phyloP scores from a whole-genome alignment of 2,797 vertebrate species.

The Artibeus jamaicensis region DNA sequence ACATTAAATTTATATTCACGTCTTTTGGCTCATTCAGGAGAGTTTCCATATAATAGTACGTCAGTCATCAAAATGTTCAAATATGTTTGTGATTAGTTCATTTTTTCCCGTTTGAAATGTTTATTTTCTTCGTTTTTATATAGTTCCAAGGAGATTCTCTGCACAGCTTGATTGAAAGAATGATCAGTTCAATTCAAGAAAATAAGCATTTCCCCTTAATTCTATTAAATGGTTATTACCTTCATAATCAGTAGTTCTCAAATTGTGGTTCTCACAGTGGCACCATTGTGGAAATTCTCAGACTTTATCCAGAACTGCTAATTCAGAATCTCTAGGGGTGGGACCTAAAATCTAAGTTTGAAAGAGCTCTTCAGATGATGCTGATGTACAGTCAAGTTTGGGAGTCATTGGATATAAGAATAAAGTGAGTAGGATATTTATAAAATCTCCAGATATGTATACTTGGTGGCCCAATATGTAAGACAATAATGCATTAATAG shows the following conservation, averaged over 20 bases:
- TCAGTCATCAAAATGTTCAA: not conserved
- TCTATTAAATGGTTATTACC: not conserved
- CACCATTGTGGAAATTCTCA: not conserved
- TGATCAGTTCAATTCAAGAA: not conserved
- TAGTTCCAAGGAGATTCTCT: not conserved
- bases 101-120: not conserved
- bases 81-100: not conserved
- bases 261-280: not conserved
- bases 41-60: not conserved
- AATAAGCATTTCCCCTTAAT: not conserved
- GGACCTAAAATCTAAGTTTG: not conserved
- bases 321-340: not conserved
- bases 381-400: not conserved
- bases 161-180: not conserved
- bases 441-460: too few species aligned
- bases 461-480: not conserved
- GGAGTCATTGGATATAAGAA: not conserved
- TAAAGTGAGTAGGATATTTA: not conserved
- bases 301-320: not conserved
- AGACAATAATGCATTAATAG: not conserved
- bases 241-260: not conserved
- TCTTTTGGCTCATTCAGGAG: not conserved
- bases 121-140: not conserved
- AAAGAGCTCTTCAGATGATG: not conserved
- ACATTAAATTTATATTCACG: constrained; percentile 56